Conservation (phyloP, 37 sponge, comb jelly and placozoan species). For the Hormiphora californensis region DNA sequence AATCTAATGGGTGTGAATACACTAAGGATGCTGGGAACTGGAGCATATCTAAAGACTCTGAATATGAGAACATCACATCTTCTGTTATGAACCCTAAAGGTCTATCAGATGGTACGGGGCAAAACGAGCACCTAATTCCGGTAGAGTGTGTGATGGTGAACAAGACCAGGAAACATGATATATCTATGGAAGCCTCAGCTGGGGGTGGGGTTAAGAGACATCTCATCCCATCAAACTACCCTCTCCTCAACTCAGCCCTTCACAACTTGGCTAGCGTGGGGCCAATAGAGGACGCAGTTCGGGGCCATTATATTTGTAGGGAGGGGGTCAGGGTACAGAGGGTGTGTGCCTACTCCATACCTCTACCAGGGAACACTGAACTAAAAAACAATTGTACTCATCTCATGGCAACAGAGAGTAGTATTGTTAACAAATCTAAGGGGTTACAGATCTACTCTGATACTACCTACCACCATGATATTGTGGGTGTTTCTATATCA, state of each 20-base stretch:
- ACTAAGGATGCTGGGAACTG: not conserved
- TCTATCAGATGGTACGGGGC: too few relatives aligned
- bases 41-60: not conserved
- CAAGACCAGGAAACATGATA: too few relatives aligned
- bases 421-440: not conserved
- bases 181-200: too few relatives aligned
- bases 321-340: conserved; percentile 30
- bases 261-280: too few relatives aligned
- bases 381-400: not conserved
- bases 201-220: too few relatives aligned
- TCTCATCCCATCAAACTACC: too few relatives aligned
- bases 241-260: too few relatives aligned
- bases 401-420: not conserved
- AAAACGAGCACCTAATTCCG: too few relatives aligned
- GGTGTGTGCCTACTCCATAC: not conserved
- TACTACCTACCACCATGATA: too few relatives aligned
- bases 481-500: too few relatives aligned
- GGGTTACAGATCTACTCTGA: not conserved
- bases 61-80: not conserved
- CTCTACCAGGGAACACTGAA: conserved; percentile 16
- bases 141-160: too few relatives aligned
- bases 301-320: not conserved
- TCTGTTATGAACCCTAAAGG: not conserved
- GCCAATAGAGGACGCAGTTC: not conserved
- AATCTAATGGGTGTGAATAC: not conserved